Base-by-base conservation (phyloP, 2,113 vertebrate genomes). In the Clarias macrocephalus region DNA sequence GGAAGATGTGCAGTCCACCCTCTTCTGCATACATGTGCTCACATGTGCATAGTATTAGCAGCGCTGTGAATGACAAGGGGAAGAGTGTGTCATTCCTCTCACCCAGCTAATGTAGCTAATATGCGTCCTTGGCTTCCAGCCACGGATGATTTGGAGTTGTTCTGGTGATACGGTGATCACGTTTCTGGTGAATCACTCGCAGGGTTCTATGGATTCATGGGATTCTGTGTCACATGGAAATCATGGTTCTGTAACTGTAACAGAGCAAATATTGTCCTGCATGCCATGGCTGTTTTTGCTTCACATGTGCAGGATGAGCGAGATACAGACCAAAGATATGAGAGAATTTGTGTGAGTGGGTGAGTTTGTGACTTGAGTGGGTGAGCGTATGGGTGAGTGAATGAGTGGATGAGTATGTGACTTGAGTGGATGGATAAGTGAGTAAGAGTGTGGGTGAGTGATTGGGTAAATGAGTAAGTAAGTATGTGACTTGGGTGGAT, bases 261-360 rank as follows among this genome's bases (percentile, higher is more conserved):
- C 87, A 82, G 56, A 63, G 23, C 72, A 63, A 65, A 72, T 75
- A 10, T 15, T 52, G 57, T 63, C 59, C 76, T 60, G 52, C 15
- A 76, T 76, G 66, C 30, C 30, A 77, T 33, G 79, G 84, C 82
- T 30, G 76, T 16, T 85, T 77, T 66, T 76, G 23, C 23, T 25
- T 59, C 68, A n/a, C 13, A 75, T 85, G 60, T 86, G 59, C 62
- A 86, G 33, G 68, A 62, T 63, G 80, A 66, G 57, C 1, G 28
- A 56, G 80, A 73, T 63, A 76, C 76, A 84, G 75, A 66, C 79
- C 33, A n/a, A 73, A 72, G 86, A 30, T 48, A 56, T 80, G 48
- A 62, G 52, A 65, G 28, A 80, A 86, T 82, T n/a, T 87, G 15
- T 48, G 37, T 12, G 21, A 23, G 70, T n/a, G n/a, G n/a, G n/a